Percentiles rank a stretch among this genome's conserved stretches.
Conservation (phyloP, 2,888 invertebrate species). For the Xanthorhoe spadicearia region DNA sequence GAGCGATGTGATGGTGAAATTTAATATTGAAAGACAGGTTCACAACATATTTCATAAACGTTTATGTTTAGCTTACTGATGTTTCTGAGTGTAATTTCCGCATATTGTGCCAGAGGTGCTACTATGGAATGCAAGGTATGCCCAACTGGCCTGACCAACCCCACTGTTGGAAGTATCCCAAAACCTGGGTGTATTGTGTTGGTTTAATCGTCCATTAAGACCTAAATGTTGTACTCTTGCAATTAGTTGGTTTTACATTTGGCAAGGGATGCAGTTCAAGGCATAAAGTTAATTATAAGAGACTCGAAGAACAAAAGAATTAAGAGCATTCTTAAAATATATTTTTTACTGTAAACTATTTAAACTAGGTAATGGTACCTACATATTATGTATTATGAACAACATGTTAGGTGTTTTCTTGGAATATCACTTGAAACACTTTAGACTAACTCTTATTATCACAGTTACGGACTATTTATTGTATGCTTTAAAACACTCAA, state of each 20-base stretch:
- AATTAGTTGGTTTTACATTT: slow-evolving; percentile 34
- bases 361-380: too few relatives aligned
- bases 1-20: too few relatives aligned
- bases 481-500: too few relatives aligned
- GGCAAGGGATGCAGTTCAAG: slow-evolving; percentile 20
- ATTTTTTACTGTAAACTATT: neutral
- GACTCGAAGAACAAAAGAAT: slow-evolving; percentile 6
- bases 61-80: neutral
- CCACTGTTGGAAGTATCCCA: slow-evolving; percentile 31
- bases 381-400: too few relatives aligned
- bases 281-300: slow-evolving; percentile 16
- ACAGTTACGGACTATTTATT: too few relatives aligned
- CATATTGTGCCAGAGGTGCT: slow-evolving; percentile 25
- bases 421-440: too few relatives aligned
- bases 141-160: slow-evolving; percentile 26
- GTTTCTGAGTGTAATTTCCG: slow-evolving; percentile 6
- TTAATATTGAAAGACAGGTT: too few relatives aligned
- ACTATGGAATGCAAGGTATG: slow-evolving; percentile 39
- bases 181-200: slow-evolving; percentile 32
- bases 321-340: neutral
- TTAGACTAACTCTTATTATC: too few relatives aligned
- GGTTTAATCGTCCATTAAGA: slow-evolving; percentile 34
- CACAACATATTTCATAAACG: neutral
- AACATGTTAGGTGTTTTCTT: too few relatives aligned
- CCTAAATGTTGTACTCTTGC: slow-evolving; percentile 33